Evolutionary conservation across 2,888 invertebrate genomes (phyloP), one percentile per base, ranked within the genome.

Genomic region (Zele albiditarsus): DNA sequence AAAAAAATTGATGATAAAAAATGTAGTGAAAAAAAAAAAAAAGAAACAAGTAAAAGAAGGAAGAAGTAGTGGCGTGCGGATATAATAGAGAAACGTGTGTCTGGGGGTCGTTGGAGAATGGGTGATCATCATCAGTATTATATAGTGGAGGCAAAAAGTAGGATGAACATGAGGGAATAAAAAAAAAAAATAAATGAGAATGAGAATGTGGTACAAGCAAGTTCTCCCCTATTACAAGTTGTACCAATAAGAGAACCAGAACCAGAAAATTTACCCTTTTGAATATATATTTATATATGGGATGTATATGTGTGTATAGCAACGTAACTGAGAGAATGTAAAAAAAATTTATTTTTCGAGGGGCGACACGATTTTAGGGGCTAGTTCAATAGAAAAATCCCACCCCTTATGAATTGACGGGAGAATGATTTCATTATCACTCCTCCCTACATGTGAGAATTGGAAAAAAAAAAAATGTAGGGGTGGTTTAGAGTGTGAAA

Each of bases 401-500:
- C 80, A 83, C 82, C 86, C 87, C 77, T 79, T 76, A 75, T 77
- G 81, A 74, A 79, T 81, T 79, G 79, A 76, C 80, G 80, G 80
- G 81, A 79, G 82, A 85, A 87, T 87, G 84, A 87, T 87, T 87
- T 86, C 84, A 86, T 87, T 87, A 87, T 81, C 82, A 79, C 82
- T 79, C 84, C 76, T 73, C 69, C 80, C 83, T 73, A 71, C 69
- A 65, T 66, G 67, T 65, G 75, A 57, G 20, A n/a, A 23, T 63
- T 28, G 76, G 58, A 68, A 57, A 28, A 71, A 73, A 70, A 75
- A 74, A 73, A 62, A 53, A 3, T n/a, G 46, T 63, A 25, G 68
- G 63, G 46, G 60, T 60, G 65, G 71, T 57, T 14, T 62, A 73
- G 75, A 53, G 42, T 46, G 28, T 23, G 75, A 71, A 76, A 75